Evolutionary conservation across 2,797 vertebrate genomes (phyloP).

Genomic region (Premnoplex brunnescens): DNA sequence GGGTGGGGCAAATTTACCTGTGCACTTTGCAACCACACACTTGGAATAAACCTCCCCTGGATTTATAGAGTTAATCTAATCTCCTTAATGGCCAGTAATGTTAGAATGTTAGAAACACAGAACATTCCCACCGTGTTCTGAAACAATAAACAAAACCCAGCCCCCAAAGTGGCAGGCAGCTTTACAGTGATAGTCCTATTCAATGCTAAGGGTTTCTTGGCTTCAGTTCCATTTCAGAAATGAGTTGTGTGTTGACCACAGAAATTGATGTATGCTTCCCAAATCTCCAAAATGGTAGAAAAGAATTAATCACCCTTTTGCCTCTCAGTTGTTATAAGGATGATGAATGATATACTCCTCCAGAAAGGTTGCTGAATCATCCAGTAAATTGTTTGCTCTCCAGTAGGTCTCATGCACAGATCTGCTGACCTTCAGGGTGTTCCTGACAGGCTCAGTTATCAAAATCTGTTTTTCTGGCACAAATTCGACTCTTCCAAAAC

Average conservation of each 20-base stretch:
- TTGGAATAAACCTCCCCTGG: neutral
- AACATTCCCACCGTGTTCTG: neutral
- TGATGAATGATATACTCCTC: conserved; percentile 61
- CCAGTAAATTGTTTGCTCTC: conserved; percentile 60
- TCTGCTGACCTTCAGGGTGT: conserved; percentile 65
- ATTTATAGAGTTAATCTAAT: neutral
- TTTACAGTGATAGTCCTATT: neutral
- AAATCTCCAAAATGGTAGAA: conserved; percentile 62
- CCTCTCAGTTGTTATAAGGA: conserved; percentile 62
- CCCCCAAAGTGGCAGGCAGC: neutral
- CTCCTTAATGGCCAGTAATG: neutral
- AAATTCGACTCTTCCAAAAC: conserved; percentile 42
- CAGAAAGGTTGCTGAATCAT: conserved; percentile 68
- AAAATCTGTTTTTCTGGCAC: conserved; percentile 60
- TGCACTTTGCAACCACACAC: neutral
- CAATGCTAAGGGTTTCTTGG: neutral
- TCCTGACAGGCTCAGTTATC: conserved; percentile 70
- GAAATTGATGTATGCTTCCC: conserved; percentile 60
- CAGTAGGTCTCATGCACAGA: conserved; percentile 45
- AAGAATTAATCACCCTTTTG: conserved; percentile 73
- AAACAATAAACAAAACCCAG: neutral
- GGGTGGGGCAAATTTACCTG: neutral
- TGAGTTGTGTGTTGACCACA: conserved; percentile 55
- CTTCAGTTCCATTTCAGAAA: conserved; percentile 26
- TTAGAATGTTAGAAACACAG: neutral